Conservation (phyloP, 1,140 invertebrate genomes). For the Polyergus mexicanus region DNA sequence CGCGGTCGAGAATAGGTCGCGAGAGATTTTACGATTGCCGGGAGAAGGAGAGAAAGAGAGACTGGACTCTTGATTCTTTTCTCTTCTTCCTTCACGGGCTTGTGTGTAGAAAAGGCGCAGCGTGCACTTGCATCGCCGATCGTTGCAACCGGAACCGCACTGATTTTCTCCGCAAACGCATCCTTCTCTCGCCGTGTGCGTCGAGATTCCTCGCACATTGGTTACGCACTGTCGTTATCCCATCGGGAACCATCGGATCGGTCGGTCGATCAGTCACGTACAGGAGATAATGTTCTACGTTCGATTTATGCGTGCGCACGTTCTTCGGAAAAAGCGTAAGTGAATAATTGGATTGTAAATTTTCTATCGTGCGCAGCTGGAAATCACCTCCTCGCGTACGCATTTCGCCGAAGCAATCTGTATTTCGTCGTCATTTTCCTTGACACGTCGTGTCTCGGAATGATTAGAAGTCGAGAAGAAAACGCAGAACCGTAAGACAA, state of each 20-base stretch:
- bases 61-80: neutral
- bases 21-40: conserved; percentile 66
- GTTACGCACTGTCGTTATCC: conserved; percentile 35
- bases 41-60: neutral
- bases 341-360: conserved; percentile 27
- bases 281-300: neutral
- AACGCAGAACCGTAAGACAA: neutral
- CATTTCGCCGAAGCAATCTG: neutral
- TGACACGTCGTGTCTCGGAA: neutral
- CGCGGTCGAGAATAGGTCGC: conserved; percentile 40
- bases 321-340: neutral
- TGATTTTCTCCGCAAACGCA: conserved; percentile 58
- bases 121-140: neutral
- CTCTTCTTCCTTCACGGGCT: conserved; percentile 11
- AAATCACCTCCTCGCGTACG: neutral
- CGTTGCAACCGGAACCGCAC: conserved; percentile 68
- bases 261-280: conserved; percentile 14
- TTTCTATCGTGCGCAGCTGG: conserved; percentile 15
- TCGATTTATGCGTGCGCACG: conserved; percentile 19
- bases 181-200: conserved; percentile 1
- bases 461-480: neutral
- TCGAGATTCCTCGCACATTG: conserved; percentile 30
- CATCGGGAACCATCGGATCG: conserved; percentile 16
- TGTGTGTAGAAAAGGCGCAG: conserved; percentile 9
- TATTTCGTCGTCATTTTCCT: neutral